These are phyloP conservation scores for Lagenorhynchus albirostris DNA, from an alignment of 2,113 vertebrate species.

Conservation along the genomic window DNA sequence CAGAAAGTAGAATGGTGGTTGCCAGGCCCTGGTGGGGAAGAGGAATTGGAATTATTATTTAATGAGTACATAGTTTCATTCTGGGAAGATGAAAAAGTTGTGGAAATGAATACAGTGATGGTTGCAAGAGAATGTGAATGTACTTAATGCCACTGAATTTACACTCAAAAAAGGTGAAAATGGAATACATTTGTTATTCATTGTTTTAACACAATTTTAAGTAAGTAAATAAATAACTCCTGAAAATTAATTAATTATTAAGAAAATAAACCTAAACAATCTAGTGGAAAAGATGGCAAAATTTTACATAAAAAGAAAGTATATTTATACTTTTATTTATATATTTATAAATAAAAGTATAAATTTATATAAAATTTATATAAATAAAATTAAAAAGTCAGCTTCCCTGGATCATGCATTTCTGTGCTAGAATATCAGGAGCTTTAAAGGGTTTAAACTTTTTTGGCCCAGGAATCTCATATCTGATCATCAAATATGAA, in stretches of 20 bases:
- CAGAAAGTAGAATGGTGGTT: neutral
- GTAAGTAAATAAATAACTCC: neutral
- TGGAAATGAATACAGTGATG: neutral
- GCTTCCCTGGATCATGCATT: neutral
- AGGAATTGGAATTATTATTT: neutral
- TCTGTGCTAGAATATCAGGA: neutral
- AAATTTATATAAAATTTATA: no score
- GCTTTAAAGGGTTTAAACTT: neutral
- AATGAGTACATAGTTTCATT: neutral
- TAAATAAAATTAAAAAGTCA: no score
- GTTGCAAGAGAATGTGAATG: neutral
- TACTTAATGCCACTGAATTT: neutral
- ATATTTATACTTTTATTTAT: no score
- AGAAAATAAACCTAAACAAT: neutral
- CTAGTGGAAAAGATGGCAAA: neutral
- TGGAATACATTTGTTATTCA: neutral
- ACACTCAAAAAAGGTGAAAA: neutral
- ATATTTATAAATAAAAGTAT: no score
- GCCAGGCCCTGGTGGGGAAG: neutral
- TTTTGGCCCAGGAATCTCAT: neutral
- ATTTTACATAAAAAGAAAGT: neutral
- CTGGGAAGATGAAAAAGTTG: neutral
- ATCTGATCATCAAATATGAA: neutral
- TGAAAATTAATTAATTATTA: neutral
- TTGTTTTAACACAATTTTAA: neutral